Percentiles rank a stretch among this genome's conserved stretches.
Conservation (phyloP, 2,797 vertebrate genomes). For the Pangasius macronema region DNA sequence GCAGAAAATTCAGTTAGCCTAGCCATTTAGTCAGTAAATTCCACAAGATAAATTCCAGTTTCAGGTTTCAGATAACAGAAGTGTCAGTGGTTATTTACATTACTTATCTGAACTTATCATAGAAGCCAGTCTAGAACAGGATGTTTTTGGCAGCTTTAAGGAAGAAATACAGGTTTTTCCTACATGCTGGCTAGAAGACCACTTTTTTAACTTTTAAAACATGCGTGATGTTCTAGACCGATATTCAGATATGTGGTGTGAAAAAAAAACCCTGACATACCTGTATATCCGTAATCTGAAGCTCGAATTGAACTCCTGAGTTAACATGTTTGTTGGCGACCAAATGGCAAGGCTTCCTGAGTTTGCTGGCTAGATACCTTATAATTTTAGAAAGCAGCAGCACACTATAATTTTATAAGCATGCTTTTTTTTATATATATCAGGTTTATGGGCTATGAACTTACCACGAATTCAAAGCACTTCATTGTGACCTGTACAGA, state of each 20-base stretch:
- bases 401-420: constrained; percentile 26
- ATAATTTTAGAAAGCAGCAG: constrained; percentile 18
- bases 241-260: constrained; percentile 2
- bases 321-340: constrained; percentile 11
- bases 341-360: neutral
- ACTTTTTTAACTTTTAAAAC: neutral
- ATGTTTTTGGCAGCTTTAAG: constrained; percentile 8
- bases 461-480: neutral
- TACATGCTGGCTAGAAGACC: neutral
- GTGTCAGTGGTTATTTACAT: neutral
- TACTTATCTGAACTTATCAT: constrained; percentile 6
- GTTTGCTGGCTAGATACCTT: constrained; percentile 12
- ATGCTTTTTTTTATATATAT: neutral
- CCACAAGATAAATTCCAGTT: constrained; percentile 15
- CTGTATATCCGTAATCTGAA: constrained; percentile 25
- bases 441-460: constrained; percentile 5
- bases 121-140: constrained; percentile 16
- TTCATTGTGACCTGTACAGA: constrained; percentile 2
- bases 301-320: neutral
- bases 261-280: constrained; percentile 8
- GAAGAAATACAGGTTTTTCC: constrained; percentile 51
- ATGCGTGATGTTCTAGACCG: neutral
- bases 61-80: constrained; percentile 15
- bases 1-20: neutral
- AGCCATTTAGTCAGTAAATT: constrained; percentile 1